Conservation (phyloP, 2,113 vertebrate genomes). For the Colinus virginianus region DNA sequence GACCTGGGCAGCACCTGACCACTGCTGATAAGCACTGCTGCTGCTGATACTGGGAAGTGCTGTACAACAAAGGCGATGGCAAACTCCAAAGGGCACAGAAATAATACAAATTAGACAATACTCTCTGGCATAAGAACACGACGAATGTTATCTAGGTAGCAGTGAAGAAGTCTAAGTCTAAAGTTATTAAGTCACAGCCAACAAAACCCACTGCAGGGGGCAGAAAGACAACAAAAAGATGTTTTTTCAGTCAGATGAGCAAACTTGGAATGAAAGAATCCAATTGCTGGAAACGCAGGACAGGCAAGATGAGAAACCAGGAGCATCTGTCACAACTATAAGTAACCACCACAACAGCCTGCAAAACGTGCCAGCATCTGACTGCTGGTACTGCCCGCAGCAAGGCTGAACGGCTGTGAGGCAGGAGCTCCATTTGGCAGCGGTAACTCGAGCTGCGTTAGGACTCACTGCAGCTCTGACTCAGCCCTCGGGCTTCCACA, state of each 20-base stretch:
- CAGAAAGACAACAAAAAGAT: background rate
- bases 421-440: background rate
- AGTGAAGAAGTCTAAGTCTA: background rate
- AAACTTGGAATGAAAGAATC: background rate
- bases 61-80: accelerated
- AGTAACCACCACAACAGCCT: background rate
- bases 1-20: background rate
- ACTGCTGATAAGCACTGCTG: background rate
- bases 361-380: background rate
- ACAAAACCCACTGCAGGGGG: background rate
- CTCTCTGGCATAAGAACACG: accelerated
- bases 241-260: background rate
- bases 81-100: background rate
- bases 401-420: accelerated
- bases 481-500: background rate
- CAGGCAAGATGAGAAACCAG: background rate
- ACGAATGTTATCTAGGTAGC: background rate
- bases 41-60: background rate
- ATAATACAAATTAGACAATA: background rate
- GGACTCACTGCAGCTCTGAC: background rate
- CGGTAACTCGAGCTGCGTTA: background rate
- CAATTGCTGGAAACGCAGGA: background rate
- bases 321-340: background rate
- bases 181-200: background rate
- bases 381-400: background rate